Evolutionary conservation across 64 coral and sea anemone species (phyloP).

Genomic region (Stichodactyla helianthus): DNA sequence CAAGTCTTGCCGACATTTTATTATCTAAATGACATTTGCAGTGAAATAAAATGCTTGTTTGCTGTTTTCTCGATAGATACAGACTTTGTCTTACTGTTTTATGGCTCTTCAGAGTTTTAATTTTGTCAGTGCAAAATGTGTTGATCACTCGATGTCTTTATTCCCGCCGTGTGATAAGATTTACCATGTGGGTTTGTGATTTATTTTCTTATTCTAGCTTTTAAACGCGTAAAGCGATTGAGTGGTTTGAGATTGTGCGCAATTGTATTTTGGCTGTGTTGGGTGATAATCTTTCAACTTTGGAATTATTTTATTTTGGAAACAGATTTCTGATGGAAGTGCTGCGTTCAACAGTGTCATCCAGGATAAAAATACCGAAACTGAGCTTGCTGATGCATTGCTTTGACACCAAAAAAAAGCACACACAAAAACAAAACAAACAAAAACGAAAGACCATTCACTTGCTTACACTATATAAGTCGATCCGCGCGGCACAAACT

Average conservation of each 20-base stretch:
- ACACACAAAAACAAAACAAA: too few relatives aligned
- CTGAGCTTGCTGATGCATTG: background rate
- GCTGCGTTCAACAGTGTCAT: background rate
- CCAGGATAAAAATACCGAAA: background rate
- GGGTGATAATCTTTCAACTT: background rate
- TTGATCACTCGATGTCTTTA: too few relatives aligned
- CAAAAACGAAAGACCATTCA: too few relatives aligned
- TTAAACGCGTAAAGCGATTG: background rate
- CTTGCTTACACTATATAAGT: too few relatives aligned
- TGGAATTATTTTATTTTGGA: background rate
- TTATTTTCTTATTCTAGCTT: background rate
- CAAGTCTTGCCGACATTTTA: conserved; percentile 19
- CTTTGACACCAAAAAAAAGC: background rate
- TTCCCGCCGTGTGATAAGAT: background rate
- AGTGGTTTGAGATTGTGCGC: background rate
- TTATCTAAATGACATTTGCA: conserved; percentile 27
- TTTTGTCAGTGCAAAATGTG: too few relatives aligned
- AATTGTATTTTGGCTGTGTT: too few relatives aligned
- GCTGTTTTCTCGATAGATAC: conserved; percentile 8
- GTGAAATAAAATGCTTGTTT: conserved; percentile 33
- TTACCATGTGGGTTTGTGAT: background rate
- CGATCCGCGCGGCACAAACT: too few relatives aligned
- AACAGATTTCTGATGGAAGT: background rate
- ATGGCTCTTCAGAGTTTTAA: background rate
- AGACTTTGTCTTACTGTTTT: background rate